Conservation (phyloP, 2,888 invertebrate species). For the Eucriotettix oculatus region DNA sequence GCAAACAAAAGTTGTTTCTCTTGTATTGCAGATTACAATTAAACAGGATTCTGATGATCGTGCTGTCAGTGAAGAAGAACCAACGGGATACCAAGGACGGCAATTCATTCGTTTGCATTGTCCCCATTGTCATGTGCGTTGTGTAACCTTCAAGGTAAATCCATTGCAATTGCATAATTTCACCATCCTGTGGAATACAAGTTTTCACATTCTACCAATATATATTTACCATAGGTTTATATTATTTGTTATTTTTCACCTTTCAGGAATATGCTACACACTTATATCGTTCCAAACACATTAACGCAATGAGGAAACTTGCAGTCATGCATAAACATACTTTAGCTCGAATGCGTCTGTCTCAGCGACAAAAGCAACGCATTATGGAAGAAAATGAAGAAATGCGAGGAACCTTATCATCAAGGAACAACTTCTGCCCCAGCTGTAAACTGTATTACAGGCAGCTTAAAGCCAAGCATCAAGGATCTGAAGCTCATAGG, state of each 20-base stretch:
- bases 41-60: slow-evolving; percentile 14
- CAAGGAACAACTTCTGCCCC: slow-evolving; percentile 51
- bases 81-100: slow-evolving; percentile 5
- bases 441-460: slow-evolving; percentile 61
- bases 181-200: background rate
- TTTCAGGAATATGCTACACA: slow-evolving; percentile 54
- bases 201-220: background rate
- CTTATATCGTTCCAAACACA: slow-evolving; percentile 51
- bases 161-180: background rate
- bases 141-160: slow-evolving; percentile 49
- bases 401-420: slow-evolving; percentile 38
- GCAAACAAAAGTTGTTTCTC: too few species aligned
- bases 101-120: slow-evolving; percentile 55
- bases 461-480: slow-evolving; percentile 59
- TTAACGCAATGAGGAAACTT: slow-evolving; percentile 53
- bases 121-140: slow-evolving; percentile 60
- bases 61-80: slow-evolving; percentile 12
- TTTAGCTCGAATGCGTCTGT: slow-evolving; percentile 57
- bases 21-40: slow-evolving; percentile 10
- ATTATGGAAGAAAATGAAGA: slow-evolving; percentile 50
- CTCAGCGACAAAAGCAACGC: slow-evolving; percentile 64
- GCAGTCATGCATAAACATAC: slow-evolving; percentile 58
- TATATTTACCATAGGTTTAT: background rate
- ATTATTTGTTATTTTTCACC: background rate
- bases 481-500: slow-evolving; percentile 54